A percentile compares a stretch with the other conserved stretches of the same genome.
These are phyloP conservation scores for Acrobasis consociella DNA, from an alignment of 2,888 invertebrate genomes.

Conservation along the genomic window DNA sequence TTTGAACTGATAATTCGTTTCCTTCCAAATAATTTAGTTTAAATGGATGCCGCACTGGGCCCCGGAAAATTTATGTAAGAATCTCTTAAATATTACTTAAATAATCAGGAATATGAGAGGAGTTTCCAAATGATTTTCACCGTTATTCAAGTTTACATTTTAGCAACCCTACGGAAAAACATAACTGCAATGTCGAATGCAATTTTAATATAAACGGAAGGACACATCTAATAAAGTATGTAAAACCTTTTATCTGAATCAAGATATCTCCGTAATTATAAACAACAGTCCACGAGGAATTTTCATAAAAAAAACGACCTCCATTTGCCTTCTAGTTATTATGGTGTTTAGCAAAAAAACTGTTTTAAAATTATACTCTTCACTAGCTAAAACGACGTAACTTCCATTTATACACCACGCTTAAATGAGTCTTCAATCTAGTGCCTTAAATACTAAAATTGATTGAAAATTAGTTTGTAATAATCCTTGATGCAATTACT, in stretches of 20 bases:
- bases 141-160: too few relatives aligned
- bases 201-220: conserved; percentile 59
- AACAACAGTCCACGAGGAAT: conserved; percentile 62
- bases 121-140: too few relatives aligned
- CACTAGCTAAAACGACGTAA: background rate
- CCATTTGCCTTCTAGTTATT: conserved; percentile 53
- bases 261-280: conserved; percentile 74
- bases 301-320: conserved; percentile 64
- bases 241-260: conserved; percentile 70
- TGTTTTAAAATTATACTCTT: conserved; percentile 68
- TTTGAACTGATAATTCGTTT: too few relatives aligned
- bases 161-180: conserved; percentile 15
- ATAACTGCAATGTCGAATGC: conserved; percentile 34
- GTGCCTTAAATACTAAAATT: background rate
- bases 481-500: conserved; percentile 7
- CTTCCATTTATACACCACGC: background rate
- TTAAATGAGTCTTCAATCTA: background rate
- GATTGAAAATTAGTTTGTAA: background rate
- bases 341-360: conserved; percentile 67
- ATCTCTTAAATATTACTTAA: too few relatives aligned
- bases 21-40: too few relatives aligned
- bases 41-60: too few relatives aligned
- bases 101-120: too few relatives aligned
- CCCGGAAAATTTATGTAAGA: too few relatives aligned
- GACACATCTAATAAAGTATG: conserved; percentile 41